Evolutionary conservation across 2,888 invertebrate genomes (phyloP), one percentile per base, ranked within the genome.

Genomic region (Agriopis marginaria): DNA sequence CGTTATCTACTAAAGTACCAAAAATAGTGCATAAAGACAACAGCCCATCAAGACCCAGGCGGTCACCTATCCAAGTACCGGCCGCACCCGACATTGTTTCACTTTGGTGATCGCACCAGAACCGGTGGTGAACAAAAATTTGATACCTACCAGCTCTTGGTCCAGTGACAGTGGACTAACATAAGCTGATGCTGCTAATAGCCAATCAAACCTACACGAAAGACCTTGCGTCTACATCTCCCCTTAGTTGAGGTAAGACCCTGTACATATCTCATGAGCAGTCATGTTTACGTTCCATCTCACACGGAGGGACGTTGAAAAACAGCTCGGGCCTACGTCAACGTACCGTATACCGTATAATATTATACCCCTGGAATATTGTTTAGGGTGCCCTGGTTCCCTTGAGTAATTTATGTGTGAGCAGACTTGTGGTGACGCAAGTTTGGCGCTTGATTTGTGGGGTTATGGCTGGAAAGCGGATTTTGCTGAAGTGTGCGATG

Each of bases 221-320:
- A 64, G 49, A 12, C 7, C 50, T 60, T 40, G 17, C 49, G 70
- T 59, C 54, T 32, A 63, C 54, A 58, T 11, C 47, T 23, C 32
- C 65, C 42, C 32, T 45, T 45, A 63, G 54, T 58, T 53, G 40
- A 66, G 62, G 65, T 70, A 63, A 60, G 69, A 55, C 53, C 55
- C 50, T 10, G 62, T 66, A 66, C 68, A 75, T 74, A 72, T 73
- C 71, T 74, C 70, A 70, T 63, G 70, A 71, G 70, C 62, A 73
- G 72, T 74, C 74, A 70, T 76, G 74, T 76, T 74, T 76, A 69
- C 74, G 59, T 73, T 59, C 66, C 65, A 74, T 72, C 63, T 68
- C 66, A 66, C 70, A 58, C 49, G 23, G 68, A 66, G 63, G 54
- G 74, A 76, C 71, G 71, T 74, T 75, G 74, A 75, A 73, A 74